Percentiles rank a stretch among this genome's conserved stretches.
phyloP scores from a whole-genome alignment of 1,140 invertebrate species.

The Drosophila aff. region DNA sequence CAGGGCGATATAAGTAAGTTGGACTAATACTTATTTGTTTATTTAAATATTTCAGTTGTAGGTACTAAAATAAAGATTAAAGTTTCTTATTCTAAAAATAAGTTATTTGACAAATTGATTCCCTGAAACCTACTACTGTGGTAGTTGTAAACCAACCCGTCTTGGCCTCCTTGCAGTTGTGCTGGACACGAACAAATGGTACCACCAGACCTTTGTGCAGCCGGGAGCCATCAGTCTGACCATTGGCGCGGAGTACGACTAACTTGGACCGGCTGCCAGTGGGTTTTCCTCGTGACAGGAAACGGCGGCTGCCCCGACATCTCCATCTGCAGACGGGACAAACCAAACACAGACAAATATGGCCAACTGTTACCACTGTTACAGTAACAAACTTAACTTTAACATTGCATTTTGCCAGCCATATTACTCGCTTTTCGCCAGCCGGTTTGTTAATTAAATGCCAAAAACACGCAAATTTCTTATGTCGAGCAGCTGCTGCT shows the following conservation, averaged over 20 bases:
- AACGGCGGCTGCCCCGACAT: constrained; percentile 40
- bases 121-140: not conserved
- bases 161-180: constrained; percentile 89
- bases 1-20: constrained; percentile 95
- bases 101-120: not conserved
- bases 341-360: constrained; percentile 25
- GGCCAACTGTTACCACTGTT: constrained; percentile 48
- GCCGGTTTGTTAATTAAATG: constrained; percentile 76
- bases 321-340: constrained; percentile 26
- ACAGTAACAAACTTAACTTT: constrained; percentile 67
- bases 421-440: constrained; percentile 51
- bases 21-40: not conserved
- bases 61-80: not conserved
- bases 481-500: constrained; percentile 37
- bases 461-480: constrained; percentile 75
- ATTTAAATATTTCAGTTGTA: not conserved
- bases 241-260: constrained; percentile 98
- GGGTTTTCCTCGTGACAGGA: constrained; percentile 59
- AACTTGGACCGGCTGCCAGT: constrained; percentile 62
- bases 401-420: constrained; percentile 62
- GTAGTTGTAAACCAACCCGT: not conserved
- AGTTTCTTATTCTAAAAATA: not conserved
- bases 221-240: constrained; percentile 96
- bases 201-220: constrained; percentile 94
- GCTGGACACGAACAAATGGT: constrained; percentile 97